phyloP scores from a whole-genome alignment of 2,113 vertebrate genomes.

The Catharus bicknelli region DNA sequence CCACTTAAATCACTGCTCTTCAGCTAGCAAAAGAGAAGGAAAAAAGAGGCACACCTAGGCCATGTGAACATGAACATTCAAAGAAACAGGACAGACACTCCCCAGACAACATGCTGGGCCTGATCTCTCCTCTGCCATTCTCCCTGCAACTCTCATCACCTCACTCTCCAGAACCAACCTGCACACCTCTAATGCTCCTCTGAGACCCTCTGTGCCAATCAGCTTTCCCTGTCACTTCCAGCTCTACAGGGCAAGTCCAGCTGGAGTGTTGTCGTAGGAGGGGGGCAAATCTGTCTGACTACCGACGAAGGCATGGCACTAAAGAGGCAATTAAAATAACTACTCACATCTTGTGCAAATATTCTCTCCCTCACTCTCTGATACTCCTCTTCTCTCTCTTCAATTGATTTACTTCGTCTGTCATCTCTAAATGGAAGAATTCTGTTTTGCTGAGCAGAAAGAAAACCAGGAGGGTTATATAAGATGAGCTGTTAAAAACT shows the following conservation, averaged over 20 bases:
- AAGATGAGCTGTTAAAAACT: constrained; percentile 73
- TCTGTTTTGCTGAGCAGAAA: constrained; percentile 86
- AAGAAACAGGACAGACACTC: background rate
- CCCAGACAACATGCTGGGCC: background rate
- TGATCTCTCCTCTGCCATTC: background rate
- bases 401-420: constrained; percentile 94
- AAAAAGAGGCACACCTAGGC: background rate
- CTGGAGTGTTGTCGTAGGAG: background rate
- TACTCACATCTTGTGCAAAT: constrained; percentile 96
- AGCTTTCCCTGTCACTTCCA: constrained; percentile 19
- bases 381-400: constrained; percentile 98
- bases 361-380: constrained; percentile 94
- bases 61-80: background rate
- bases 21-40: background rate
- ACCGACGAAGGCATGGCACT: constrained; percentile 61
- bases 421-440: constrained; percentile 88
- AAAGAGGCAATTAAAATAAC: constrained; percentile 83
- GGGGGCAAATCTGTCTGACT: constrained; percentile 55
- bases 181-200: background rate
- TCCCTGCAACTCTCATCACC: constrained; percentile 2
- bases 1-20: constrained; percentile 42
- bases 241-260: constrained; percentile 11
- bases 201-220: background rate
- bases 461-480: constrained; percentile 82
- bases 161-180: constrained; percentile 27